These are phyloP conservation scores for Scaptomyza pallida DNA, from an alignment of 1,140 invertebrate species.

Conservation along the genomic window DNA sequence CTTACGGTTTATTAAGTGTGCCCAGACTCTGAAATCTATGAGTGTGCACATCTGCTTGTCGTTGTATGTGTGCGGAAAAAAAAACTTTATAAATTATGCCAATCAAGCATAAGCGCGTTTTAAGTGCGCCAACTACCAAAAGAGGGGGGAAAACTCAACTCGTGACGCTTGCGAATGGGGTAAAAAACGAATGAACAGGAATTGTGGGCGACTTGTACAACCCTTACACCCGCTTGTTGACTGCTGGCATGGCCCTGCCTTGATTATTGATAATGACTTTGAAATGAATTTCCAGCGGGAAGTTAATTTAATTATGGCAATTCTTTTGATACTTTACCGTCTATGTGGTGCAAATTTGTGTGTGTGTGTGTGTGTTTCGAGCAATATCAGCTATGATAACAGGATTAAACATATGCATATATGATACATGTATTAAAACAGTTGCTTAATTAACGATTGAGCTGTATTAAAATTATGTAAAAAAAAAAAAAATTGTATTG, in stretches of 20 bases:
- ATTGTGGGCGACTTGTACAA: constrained; percentile 19
- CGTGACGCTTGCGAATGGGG: constrained; percentile 4
- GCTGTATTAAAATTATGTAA: not conserved
- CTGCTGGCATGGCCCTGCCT: constrained; percentile 20
- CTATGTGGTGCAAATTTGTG: constrained; percentile 14
- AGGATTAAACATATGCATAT: constrained; percentile 1
- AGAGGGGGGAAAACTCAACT: constrained; percentile 36
- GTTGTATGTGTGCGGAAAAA: constrained; percentile 27
- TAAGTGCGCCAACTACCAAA: constrained; percentile 71
- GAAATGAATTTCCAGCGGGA: constrained; percentile 72
- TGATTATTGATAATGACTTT: constrained; percentile 81
- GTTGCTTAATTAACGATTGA: constrained; percentile 4
- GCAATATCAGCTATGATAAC: not conserved
- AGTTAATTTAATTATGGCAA: constrained; percentile 78
- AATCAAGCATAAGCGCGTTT: constrained; percentile 81
- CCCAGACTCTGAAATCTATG: constrained; percentile 37
- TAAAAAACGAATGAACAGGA: constrained; percentile 20
- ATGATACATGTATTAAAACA: not conserved
- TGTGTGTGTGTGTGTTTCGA: not conserved
- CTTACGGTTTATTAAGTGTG: constrained; percentile 30
- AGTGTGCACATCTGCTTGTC: constrained; percentile 29
- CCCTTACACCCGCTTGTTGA: not conserved
- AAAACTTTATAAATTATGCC: constrained; percentile 79
- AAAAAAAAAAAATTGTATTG: not conserved
- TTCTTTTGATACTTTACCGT: constrained; percentile 57